Conservation (phyloP, 2,797 vertebrate species). For the Gallirallus australis region DNA sequence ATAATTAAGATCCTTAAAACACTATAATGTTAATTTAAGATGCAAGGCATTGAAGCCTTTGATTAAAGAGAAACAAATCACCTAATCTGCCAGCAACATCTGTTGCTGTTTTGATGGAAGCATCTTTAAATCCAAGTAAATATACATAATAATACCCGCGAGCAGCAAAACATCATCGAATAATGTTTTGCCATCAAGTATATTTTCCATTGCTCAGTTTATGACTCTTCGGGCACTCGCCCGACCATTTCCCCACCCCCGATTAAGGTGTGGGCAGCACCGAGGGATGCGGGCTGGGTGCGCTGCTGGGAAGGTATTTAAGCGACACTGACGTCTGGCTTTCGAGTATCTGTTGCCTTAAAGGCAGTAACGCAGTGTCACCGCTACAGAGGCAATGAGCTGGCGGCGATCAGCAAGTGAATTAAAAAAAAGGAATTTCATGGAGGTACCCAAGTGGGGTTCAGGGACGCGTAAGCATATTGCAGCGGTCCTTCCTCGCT, state of each 20-base stretch:
- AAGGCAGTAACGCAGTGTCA: not conserved
- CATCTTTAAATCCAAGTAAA: not conserved
- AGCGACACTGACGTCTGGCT: fast-evolving
- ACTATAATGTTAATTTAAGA: not conserved
- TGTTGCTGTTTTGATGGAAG: not conserved
- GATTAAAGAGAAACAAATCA: not conserved
- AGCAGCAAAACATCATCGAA: not conserved
- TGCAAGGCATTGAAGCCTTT: not conserved
- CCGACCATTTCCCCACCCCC: too few species aligned
- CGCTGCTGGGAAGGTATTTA: not conserved
- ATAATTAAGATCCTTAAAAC: not conserved
- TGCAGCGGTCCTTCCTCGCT: not conserved
- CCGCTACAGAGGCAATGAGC: not conserved
- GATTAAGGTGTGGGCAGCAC: fast-evolving
- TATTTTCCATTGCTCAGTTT: not conserved
- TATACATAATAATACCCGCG: not conserved
- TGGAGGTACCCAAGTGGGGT: fast-evolving
- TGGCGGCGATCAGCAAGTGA: not conserved
- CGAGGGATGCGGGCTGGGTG: fast-evolving
- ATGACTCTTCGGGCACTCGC: fast-evolving
- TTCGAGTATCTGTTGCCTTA: fast-evolving
- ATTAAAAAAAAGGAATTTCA: not conserved
- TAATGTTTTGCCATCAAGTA: not conserved
- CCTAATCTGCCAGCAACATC: not conserved
- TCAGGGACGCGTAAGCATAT: fast-evolving